phyloP scores from a whole-genome alignment of 1,140 invertebrate species.

The Triops cancriformis region DNA sequence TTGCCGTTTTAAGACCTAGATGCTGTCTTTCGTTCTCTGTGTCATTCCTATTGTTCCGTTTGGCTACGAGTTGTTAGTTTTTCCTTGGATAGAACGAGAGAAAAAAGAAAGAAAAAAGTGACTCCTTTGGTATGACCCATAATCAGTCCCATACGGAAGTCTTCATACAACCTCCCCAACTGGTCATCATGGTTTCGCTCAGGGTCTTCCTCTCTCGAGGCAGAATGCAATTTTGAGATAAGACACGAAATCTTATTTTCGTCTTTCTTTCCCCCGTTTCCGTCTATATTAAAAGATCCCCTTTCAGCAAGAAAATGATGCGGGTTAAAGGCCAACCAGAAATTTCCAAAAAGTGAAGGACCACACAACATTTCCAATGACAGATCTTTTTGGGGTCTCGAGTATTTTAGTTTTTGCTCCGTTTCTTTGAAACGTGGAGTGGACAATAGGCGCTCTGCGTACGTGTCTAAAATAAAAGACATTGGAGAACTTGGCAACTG shows the following conservation, averaged over 20 bases:
- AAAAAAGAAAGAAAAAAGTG: not conserved
- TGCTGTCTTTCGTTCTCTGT: not conserved
- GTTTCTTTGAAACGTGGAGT: not conserved
- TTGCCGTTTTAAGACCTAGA: not conserved
- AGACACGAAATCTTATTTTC: not conserved
- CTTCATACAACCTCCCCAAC: not conserved
- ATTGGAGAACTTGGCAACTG: not conserved
- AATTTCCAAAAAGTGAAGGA: not conserved
- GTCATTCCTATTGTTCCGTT: not conserved
- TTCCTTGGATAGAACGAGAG: not conserved
- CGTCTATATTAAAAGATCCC: not conserved
- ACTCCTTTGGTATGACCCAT: not conserved
- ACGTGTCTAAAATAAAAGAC: not conserved
- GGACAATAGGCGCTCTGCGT: not conserved
- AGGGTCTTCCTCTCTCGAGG: not conserved
- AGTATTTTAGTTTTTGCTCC: not conserved
- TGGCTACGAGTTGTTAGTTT: not conserved
- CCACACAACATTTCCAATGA: not conserved
- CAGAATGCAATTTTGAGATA: not conserved
- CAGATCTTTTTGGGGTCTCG: not conserved
- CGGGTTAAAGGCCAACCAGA: not conserved
- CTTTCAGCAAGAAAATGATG: not conserved
- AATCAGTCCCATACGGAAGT: not conserved
- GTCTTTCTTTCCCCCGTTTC: not conserved
- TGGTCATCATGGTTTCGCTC: constrained; percentile 8